Evolutionary conservation across 2,888 invertebrate species (phyloP), one percentile per base, ranked within the genome.

Genomic region (Chymomyza fuscimana): DNA sequence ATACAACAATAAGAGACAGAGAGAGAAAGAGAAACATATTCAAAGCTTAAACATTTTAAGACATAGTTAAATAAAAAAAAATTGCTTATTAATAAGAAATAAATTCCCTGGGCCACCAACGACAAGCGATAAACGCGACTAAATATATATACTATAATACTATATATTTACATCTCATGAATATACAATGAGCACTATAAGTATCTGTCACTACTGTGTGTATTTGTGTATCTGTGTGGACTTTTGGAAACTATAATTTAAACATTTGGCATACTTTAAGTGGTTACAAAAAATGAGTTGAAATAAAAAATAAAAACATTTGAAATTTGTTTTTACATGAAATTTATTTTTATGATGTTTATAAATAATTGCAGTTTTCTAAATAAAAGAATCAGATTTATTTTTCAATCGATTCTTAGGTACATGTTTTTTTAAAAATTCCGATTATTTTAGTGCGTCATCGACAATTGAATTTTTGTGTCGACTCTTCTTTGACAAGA

Each of bases 261-360:
- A 76, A 81, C 74, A 68, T 69, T 81, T 84, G 77, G 84, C 73
- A 80, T 80, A 80, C 52, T 72, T 71, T 69, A 64, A 75, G 69
- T 63, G 61, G 68, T 25, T 67, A 52, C 76, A 67, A 67, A 67
- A 79, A 82, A 80, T 77, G 78, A 83, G 86, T 87, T 82, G 83
- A 83, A 83, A 83, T 83, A 83, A 80, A 87, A 83, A 83, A 83
- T 83, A 82, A 83, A 83, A 83, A 83, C 87, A 80, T 83, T 83
- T 87, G 77, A 86, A 81, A 87, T 87, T 83, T 86, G 79, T 87
- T 83, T 87, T 79, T 83, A 85, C 32, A 32, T 7, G 32, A 7
- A 32, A 5, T 32, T 7, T 4, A 32, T 32, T 7, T 32, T 7
- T 2, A 32, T 7, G 32, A 9, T 25, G 32, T 7, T 7, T 32